Percentiles rank a stretch among this genome's conserved stretches.
phyloP scores from a whole-genome alignment of 2,797 vertebrate species.

The Astyanax mexicanus region DNA sequence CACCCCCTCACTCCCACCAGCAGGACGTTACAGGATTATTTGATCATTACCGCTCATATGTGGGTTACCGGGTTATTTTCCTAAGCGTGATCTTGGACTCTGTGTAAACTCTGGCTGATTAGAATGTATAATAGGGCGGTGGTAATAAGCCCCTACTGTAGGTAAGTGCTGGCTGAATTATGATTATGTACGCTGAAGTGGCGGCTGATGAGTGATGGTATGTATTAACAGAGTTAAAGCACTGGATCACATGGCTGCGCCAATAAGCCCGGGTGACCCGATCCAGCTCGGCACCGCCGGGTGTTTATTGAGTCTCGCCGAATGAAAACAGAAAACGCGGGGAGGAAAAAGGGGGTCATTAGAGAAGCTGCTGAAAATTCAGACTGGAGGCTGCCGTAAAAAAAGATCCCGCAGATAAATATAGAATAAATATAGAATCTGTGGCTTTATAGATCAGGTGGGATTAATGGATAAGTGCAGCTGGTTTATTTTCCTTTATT shows the following conservation, averaged over 20 bases:
- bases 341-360: constrained; percentile 22
- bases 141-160: constrained; percentile 25
- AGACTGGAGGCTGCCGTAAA: constrained; percentile 11
- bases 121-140: constrained; percentile 29
- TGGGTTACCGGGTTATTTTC: constrained; percentile 11
- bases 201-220: constrained; percentile 29
- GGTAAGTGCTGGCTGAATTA: constrained; percentile 16
- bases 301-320: constrained; percentile 19
- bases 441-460: constrained; percentile 5
- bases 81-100: constrained; percentile 22
- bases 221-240: constrained; percentile 14
- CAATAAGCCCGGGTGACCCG: constrained; percentile 21
- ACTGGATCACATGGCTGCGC: constrained; percentile 21
- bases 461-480: neutral
- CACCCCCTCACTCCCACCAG: neutral
- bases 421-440: neutral
- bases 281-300: neutral
- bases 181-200: constrained; percentile 18
- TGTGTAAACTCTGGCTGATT: constrained; percentile 36
- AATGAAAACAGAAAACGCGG: neutral
- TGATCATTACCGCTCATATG: neutral
- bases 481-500: neutral
- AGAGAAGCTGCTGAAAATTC: constrained; percentile 29
- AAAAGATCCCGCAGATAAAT: constrained; percentile 1
- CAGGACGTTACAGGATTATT: neutral